Conservation (phyloP, 2,113 vertebrate species). For the Corapipo altera region DNA sequence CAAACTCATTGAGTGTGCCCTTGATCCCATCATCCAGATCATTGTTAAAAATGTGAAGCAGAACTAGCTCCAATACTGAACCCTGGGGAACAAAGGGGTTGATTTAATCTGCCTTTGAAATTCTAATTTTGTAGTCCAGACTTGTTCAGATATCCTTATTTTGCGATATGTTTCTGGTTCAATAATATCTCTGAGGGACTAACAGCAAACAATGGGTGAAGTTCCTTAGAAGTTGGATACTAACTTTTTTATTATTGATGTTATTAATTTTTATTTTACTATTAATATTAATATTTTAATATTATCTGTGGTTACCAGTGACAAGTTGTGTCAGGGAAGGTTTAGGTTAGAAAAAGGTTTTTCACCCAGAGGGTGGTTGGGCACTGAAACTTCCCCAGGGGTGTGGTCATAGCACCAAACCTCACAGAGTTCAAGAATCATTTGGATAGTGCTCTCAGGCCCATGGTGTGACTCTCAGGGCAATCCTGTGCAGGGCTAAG, state of each 20-base stretch:
- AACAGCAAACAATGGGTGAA: neutral
- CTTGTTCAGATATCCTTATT: neutral
- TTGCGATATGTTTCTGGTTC: neutral
- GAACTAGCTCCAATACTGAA: accelerated
- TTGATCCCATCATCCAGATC: neutral
- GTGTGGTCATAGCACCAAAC: neutral
- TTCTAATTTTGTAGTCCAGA: neutral
- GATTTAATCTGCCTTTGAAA: neutral
- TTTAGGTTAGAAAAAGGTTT: neutral
- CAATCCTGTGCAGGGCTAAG: neutral
- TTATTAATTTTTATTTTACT: neutral
- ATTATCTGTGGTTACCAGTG: neutral
- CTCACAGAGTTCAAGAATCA: neutral
- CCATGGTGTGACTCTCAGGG: neutral
- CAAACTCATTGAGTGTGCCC: neutral
- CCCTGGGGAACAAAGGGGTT: accelerated
- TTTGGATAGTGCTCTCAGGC: neutral
- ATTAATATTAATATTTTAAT: neutral
- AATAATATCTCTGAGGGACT: neutral
- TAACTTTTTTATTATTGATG: neutral
- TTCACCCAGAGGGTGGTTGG: neutral
- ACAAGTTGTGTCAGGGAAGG: neutral
- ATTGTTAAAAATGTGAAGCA: neutral
- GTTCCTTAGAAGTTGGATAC: neutral
- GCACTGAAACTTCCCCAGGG: neutral